Percentiles rank a stretch among this genome's conserved stretches.
phyloP scores from a whole-genome alignment of 2,113 vertebrate species.

The Panthera leo region DNA sequence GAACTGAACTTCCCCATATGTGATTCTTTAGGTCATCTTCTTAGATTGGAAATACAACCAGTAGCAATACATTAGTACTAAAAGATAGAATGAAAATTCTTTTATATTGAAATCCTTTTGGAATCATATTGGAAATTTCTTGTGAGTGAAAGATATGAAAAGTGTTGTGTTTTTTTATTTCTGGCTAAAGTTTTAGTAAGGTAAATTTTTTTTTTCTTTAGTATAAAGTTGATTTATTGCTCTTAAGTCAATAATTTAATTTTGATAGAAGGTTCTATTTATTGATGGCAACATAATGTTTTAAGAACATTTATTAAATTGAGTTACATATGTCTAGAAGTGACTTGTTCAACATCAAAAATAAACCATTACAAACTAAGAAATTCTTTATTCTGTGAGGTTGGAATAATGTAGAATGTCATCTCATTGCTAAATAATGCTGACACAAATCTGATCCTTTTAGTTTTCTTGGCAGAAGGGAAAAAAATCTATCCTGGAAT shows the following conservation, averaged over 20 bases:
- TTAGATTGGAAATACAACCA: background rate
- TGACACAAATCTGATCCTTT: constrained; percentile 31
- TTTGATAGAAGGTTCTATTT: constrained; percentile 1
- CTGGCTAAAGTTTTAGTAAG: constrained; percentile 23
- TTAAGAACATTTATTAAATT: constrained; percentile 41
- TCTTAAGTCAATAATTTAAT: constrained; percentile 35
- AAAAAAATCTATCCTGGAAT: background rate
- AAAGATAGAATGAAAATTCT: constrained; percentile 19
- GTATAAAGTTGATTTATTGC: background rate
- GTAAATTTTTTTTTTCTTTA: constrained; percentile 29
- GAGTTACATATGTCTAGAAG: constrained; percentile 11
- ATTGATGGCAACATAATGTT: background rate
- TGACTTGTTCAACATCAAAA: constrained; percentile 51
- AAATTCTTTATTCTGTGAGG: background rate
- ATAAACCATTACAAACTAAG: background rate
- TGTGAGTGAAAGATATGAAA: background rate
- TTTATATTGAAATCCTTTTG: constrained; percentile 29
- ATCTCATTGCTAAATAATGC: constrained; percentile 3
- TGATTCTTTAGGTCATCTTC: background rate
- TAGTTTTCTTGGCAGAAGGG: constrained; percentile 45
- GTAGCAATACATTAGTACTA: background rate
- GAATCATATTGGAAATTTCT: constrained; percentile 8
- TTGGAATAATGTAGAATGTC: constrained; percentile 22
- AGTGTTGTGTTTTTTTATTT: background rate
- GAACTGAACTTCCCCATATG: background rate